Evolutionary conservation across 2,888 invertebrate genomes (phyloP).

Genomic region (Ephialtes manifestator): DNA sequence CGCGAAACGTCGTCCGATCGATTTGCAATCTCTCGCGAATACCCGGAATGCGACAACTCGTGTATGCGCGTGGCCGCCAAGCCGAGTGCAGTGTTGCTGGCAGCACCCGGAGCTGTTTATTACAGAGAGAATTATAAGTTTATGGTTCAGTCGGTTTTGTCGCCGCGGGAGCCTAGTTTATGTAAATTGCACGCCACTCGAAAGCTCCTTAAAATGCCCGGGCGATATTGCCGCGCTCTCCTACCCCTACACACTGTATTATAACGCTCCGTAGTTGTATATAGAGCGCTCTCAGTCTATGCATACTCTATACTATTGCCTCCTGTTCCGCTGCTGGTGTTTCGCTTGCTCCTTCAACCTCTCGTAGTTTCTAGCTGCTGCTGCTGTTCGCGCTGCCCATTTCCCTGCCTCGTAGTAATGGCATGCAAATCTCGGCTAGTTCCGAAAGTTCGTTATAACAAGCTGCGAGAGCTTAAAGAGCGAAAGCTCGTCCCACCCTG

Average conservation of each 20-base stretch:
- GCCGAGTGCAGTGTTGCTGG: conserved; percentile 37
- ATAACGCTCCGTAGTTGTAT: conserved; percentile 13
- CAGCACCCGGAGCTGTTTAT: conserved; percentile 68
- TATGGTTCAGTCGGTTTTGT: conserved; percentile 69
- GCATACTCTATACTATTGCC: conserved; percentile 23
- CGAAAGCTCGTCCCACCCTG: conserved; percentile 58
- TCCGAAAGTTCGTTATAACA: conserved; percentile 80
- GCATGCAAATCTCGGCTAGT: conserved; percentile 81
- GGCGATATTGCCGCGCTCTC: conserved; percentile 57
- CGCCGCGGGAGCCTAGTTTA: conserved; percentile 70
- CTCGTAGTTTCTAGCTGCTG: conserved; percentile 54
- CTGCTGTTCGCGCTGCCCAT: conserved; percentile 43
- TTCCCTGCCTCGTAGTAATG: conserved; percentile 71
- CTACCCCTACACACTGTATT: conserved; percentile 10
- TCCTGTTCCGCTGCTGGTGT: conserved; percentile 44
- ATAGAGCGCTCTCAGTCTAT: conserved; percentile 16
- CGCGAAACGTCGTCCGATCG: conserved; percentile 20
- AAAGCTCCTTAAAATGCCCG: conserved; percentile 70
- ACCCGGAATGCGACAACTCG: conserved; percentile 7
- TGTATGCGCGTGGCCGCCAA: conserved; percentile 29
- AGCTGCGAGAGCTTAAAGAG: conserved; percentile 74
- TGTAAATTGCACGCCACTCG: conserved; percentile 69
- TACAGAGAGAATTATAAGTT: conserved; percentile 69
- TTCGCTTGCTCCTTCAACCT: conserved; percentile 46
- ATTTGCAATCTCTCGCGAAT: conserved; percentile 35